Percentiles rank a stretch among this genome's conserved stretches.
These are phyloP conservation scores for Pseudomugil tenellus DNA, from an alignment of 2,797 vertebrate genomes.

Conservation along the genomic window DNA sequence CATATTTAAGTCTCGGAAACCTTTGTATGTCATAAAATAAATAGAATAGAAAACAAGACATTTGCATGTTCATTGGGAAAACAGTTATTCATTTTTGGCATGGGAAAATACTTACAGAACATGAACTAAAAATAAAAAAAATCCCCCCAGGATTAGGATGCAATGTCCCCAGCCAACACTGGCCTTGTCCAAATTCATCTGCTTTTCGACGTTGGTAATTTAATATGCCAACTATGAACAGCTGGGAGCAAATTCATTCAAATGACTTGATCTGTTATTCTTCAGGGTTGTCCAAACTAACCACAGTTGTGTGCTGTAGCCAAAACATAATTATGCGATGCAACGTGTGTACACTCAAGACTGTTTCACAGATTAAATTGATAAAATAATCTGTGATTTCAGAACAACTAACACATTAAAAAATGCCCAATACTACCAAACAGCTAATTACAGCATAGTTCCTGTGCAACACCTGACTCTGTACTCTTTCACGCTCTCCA, in stretches of 20 bases:
- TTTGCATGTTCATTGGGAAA: constrained; percentile 20
- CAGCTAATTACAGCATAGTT: constrained; percentile 57
- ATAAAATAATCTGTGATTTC: background rate
- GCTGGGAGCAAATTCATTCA: constrained; percentile 56
- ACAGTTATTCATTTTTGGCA: constrained; percentile 42
- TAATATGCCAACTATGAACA: constrained; percentile 62
- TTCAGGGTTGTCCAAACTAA: constrained; percentile 25
- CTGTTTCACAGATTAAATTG: background rate
- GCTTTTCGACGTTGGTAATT: constrained; percentile 57
- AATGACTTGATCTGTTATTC: constrained; percentile 29
- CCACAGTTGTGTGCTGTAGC: constrained; percentile 11
- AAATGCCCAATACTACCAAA: constrained; percentile 36
- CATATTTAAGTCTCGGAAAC: background rate
- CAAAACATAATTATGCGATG: constrained; percentile 41
- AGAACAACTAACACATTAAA: constrained; percentile 4
- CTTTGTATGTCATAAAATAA: constrained; percentile 25
- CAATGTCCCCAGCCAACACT: constrained; percentile 20
- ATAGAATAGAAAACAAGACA: background rate
- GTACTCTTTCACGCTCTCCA: constrained; percentile 32
- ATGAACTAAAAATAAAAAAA: constrained; percentile 36
- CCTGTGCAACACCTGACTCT: constrained; percentile 61
- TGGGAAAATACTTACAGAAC: constrained; percentile 35
- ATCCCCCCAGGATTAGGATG: constrained; percentile 31
- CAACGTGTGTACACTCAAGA: constrained; percentile 4
- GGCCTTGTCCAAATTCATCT: constrained; percentile 49